Base-by-base conservation (phyloP, 2,797 vertebrate species). In the Gobio occitaniae region DNA sequence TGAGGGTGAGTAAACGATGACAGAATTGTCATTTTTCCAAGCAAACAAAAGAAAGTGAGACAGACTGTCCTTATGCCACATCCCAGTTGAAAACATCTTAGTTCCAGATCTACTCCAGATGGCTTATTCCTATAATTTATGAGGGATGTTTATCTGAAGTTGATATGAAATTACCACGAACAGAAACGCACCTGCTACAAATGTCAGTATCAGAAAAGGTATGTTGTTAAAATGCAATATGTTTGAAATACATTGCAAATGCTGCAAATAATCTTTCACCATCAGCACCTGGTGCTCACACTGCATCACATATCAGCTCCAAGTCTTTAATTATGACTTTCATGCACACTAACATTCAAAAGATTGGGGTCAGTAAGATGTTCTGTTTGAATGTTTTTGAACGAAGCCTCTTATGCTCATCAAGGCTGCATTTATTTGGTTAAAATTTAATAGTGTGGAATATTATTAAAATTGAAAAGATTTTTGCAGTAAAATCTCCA, bases 1-100 rank as follows among this genome's bases (percentile, higher is more conserved):
- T 6, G 48, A 74, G 4, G 70, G 8, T 32, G 47, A 32, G 59
- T 32, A 66, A 66, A 36, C 16, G 2, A 44, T 44, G 41, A 44
- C 41, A 44, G 8, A 44, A 44, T 44, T 44, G 9, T 2, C 0
- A 44, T 9, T 44, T 44, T 44, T 44, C 41, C 41, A 44, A 44
- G 41, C 8, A 44, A 44, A 44, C 41, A 44, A 44, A 86, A 90
- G 84, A 87, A 88, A 90, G 91, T 79, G 70, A 89, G 6, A 47
- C 1, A 32, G 52, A 21, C 36, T 61, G 15, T 47, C 68, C n/a
- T 29, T 5, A 32, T 47, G n/a, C 6, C 25, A 10, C 41, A 25
- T 61, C 38, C 17, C 36, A 71, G 50, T 11, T 71, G 50, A 44
- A 81, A 81, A 70, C 50, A 44, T 44, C 50, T 12, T 36, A 16